Conservation (phyloP, 1,140 invertebrate genomes). For the Hyles euphorbiae region DNA sequence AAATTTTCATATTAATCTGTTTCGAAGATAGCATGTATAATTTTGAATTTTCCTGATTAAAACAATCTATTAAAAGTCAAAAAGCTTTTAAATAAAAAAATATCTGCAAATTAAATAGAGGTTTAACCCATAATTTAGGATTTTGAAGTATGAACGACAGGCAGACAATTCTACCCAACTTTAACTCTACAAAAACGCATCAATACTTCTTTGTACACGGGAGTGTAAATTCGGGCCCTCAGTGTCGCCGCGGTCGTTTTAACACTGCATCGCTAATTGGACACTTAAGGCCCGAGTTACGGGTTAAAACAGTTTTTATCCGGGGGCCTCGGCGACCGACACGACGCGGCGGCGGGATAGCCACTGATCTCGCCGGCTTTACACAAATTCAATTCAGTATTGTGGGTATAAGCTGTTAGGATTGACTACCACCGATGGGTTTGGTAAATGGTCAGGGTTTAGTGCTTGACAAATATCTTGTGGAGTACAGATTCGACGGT, state of each 20-base stretch:
- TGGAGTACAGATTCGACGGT: too few relatives aligned
- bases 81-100: too few relatives aligned
- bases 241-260: conserved; percentile 67
- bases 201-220: conserved; percentile 56
- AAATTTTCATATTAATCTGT: too few relatives aligned
- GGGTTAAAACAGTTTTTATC: conserved; percentile 65
- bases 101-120: too few relatives aligned
- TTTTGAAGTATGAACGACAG: too few relatives aligned
- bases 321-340: conserved; percentile 39
- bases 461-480: too few relatives aligned
- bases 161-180: not conserved
- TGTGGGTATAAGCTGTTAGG: conserved; percentile 1
- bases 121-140: too few relatives aligned
- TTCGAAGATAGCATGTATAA: too few relatives aligned
- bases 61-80: too few relatives aligned
- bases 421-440: conserved; percentile 2
- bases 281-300: conserved; percentile 55
- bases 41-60: too few relatives aligned
- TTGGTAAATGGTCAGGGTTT: too few relatives aligned
- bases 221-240: conserved; percentile 61
- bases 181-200: conserved; percentile 35
- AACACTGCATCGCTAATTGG: conserved; percentile 67
- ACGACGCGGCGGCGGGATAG: conserved; percentile 30
- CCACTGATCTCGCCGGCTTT: conserved; percentile 30
- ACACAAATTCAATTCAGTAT: conserved; percentile 6